Evolutionary conservation across 2,797 vertebrate species (phyloP).

Genomic region (Capromys pilorides): DNA sequence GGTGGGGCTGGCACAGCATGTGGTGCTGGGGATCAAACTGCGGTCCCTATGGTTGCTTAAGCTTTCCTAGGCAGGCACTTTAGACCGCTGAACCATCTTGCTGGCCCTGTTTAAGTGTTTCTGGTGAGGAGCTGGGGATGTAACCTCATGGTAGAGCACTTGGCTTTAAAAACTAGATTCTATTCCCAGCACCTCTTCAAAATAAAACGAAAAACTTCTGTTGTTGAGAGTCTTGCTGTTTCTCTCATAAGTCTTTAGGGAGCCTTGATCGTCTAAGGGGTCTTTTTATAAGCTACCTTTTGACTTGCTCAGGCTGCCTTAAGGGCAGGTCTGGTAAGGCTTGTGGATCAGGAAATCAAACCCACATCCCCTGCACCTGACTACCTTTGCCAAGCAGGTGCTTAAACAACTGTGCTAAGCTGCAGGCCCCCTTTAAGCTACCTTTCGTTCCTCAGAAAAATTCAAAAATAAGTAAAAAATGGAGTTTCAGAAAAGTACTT

Average conservation of each 20-base stretch:
- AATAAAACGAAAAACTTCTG: not conserved
- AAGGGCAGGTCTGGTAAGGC: too few species aligned
- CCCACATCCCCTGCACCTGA: too few species aligned
- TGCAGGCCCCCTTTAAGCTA: too few species aligned
- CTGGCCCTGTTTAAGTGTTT: not conserved
- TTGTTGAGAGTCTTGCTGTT: not conserved
- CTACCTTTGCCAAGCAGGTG: too few species aligned
- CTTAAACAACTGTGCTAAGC: too few species aligned
- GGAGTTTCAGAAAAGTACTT: not conserved
- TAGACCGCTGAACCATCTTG: too few species aligned
- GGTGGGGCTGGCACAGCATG: too few species aligned
- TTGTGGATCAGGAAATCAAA: too few species aligned
- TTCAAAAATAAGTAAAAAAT: conserved; percentile 15
- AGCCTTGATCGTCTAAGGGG: not conserved
- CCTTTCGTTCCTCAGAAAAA: not conserved
- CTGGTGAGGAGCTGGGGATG: not conserved
- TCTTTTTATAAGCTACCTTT: not conserved
- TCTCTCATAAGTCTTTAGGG: not conserved
- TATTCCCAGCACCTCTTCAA: not conserved
- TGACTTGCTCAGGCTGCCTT: too few species aligned
- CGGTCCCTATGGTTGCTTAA: too few species aligned
- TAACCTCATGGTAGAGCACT: not conserved
- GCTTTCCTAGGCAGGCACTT: too few species aligned
- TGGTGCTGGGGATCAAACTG: too few species aligned
- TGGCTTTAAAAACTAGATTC: not conserved